Conservation (phyloP, 2,797 vertebrate species). For the Euthynnus affinis region DNA sequence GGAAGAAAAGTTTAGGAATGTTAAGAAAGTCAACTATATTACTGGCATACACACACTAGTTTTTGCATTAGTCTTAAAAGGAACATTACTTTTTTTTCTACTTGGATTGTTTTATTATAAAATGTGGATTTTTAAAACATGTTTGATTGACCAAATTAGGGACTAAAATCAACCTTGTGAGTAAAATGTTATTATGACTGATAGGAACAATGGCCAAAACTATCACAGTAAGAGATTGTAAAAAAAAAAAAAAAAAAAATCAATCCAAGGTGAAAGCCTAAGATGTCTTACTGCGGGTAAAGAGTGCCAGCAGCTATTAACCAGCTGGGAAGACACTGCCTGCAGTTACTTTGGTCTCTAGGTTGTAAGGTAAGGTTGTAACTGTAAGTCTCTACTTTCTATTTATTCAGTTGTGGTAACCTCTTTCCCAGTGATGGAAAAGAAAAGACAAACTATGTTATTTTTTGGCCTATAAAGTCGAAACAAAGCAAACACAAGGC, state of each 20-base stretch:
- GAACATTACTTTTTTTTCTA: background rate
- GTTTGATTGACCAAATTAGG: background rate
- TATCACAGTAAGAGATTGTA: background rate
- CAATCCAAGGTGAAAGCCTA: background rate
- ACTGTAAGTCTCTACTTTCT: background rate
- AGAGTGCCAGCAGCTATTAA: background rate
- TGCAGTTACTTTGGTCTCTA: background rate
- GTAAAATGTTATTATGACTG: background rate
- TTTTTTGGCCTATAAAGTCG: background rate
- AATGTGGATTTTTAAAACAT: background rate
- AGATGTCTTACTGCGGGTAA: background rate
- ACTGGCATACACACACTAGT: background rate
- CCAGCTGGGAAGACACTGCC: background rate
- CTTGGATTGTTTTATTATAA: background rate
- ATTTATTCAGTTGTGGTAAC: background rate
- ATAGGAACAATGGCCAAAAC: background rate
- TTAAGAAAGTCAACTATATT: conserved; percentile 13
- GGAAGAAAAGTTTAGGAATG: conserved; percentile 20
- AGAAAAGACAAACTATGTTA: background rate
- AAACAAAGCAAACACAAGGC: conserved; percentile 15
- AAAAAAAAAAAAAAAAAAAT: background rate
- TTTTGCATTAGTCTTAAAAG: background rate
- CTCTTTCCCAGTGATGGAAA: background rate
- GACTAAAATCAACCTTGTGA: background rate
- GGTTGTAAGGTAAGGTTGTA: background rate